Evolutionary conservation across 2,113 vertebrate species (phyloP).

Genomic region (Mesitornis unicolor): DNA sequence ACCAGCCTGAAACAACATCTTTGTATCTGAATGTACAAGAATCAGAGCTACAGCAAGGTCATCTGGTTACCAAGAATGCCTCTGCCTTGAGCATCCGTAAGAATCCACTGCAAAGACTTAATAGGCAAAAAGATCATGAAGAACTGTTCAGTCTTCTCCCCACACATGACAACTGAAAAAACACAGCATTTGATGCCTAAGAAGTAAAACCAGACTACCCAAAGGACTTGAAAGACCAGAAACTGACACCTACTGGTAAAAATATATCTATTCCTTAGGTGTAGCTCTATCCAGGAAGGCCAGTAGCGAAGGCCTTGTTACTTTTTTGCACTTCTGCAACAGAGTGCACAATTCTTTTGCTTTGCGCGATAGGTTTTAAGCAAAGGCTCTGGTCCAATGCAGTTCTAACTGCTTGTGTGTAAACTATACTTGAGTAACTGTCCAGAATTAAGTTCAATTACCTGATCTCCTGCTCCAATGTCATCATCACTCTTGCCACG

Average conservation of each 20-base stretch:
- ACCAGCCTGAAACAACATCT: not conserved
- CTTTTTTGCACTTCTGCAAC: not conserved
- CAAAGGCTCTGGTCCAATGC: not conserved
- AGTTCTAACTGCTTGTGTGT: not conserved
- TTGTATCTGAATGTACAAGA: not conserved
- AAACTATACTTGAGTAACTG: not conserved
- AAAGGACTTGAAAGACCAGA: not conserved
- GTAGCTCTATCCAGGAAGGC: not conserved
- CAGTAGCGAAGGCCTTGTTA: not conserved
- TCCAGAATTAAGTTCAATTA: not conserved
- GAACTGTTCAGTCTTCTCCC: not conserved
- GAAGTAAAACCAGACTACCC: not conserved
- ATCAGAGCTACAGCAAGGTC: not conserved
- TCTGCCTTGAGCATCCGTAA: not conserved
- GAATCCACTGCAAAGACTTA: not conserved
- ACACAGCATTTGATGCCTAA: not conserved
- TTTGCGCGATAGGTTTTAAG: not conserved
- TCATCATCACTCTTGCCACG: constrained; percentile 77
- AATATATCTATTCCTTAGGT: not conserved
- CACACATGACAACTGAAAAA: not conserved
- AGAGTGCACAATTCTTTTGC: not conserved
- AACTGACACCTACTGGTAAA: not conserved
- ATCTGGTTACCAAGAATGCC: not conserved
- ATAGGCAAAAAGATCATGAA: not conserved
- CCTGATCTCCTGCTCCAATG: constrained; percentile 80